These are phyloP conservation scores for Pseudocheirus occidentalis DNA, from an alignment of 2,797 vertebrate genomes.

Conservation along the genomic window DNA sequence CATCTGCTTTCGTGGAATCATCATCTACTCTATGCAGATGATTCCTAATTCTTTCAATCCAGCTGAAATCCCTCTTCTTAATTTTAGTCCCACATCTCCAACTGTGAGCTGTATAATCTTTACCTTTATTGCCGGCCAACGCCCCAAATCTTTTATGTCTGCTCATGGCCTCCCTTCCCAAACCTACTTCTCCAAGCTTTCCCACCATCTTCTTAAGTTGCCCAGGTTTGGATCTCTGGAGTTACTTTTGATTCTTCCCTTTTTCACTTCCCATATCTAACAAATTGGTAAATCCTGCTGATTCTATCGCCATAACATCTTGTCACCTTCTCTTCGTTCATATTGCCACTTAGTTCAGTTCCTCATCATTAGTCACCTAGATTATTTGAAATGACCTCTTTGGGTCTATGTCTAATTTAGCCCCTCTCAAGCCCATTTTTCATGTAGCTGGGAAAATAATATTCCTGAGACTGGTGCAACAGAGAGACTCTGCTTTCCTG, in stretches of 20 bases:
- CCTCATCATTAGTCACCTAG: background rate
- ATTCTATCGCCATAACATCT: background rate
- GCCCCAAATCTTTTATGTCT: background rate
- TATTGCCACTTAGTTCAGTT: background rate
- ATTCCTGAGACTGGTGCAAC: background rate
- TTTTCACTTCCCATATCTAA: background rate
- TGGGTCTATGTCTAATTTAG: background rate
- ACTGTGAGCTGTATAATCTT: background rate
- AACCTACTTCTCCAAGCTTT: too few species aligned
- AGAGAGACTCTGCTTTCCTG: background rate
- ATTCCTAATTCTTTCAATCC: background rate
- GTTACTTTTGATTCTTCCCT: background rate
- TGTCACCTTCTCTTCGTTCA: background rate
- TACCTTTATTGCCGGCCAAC: background rate
- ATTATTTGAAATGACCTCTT: background rate
- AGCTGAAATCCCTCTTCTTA: background rate
- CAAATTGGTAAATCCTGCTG: background rate
- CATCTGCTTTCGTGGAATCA: background rate
- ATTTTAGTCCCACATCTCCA: background rate
- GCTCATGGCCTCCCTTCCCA: background rate
- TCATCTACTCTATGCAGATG: background rate
- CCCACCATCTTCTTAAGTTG: background rate
- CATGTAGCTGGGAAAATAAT: background rate
- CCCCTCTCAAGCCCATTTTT: background rate
- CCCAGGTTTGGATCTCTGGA: background rate